These are phyloP conservation scores for Oncopodura yosiiana DNA, from an alignment of 1,140 invertebrate species.

Conservation along the genomic window DNA sequence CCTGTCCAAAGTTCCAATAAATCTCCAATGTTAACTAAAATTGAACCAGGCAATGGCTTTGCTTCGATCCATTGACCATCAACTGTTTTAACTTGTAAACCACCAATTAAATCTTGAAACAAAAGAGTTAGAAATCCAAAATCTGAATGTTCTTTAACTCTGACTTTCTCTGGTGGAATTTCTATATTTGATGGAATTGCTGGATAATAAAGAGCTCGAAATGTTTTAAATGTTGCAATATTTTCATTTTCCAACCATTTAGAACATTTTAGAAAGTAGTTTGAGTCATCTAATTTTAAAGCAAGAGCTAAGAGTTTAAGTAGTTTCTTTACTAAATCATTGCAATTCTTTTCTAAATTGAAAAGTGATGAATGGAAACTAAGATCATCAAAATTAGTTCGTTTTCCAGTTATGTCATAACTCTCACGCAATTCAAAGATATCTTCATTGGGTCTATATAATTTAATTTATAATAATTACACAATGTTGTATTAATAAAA, in stretches of 20 bases:
- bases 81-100: constrained; percentile 35
- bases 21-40: constrained; percentile 67
- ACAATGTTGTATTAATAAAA: not conserved
- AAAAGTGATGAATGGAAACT: constrained; percentile 5
- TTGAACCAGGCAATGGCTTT: constrained; percentile 50
- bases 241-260: constrained; percentile 8
- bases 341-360: constrained; percentile 19
- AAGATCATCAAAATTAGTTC: not conserved
- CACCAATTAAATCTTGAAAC: constrained; percentile 42
- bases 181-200: no score
- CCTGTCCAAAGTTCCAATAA: constrained; percentile 65
- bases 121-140: constrained; percentile 42
- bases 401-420: constrained; percentile 18
- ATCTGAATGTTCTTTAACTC: constrained; percentile 50
- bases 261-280: constrained; percentile 19
- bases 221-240: constrained; percentile 42
- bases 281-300: constrained; percentile 17
- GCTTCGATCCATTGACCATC: constrained; percentile 28
- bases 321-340: constrained; percentile 13
- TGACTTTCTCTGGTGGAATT: constrained; percentile 43
- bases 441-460: not conserved
- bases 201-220: constrained; percentile 60
- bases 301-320: constrained; percentile 6
- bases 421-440: constrained; percentile 23
- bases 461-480: not conserved